Evolutionary conservation across 2,888 invertebrate species (phyloP).

Genomic region (Hemistola chrysoprasaria): DNA sequence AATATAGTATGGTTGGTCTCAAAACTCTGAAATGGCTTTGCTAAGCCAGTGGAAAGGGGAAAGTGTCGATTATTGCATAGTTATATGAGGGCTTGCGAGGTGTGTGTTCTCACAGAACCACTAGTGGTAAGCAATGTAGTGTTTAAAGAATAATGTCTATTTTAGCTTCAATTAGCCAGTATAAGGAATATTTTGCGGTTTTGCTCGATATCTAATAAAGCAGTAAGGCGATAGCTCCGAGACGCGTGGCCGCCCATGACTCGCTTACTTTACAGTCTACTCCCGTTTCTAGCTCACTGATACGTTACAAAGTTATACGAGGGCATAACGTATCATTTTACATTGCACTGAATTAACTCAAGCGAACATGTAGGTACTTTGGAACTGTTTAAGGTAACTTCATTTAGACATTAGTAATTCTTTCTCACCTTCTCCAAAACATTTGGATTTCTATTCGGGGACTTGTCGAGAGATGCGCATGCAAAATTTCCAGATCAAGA

Average conservation of each 20-base stretch:
- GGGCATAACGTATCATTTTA: conserved; percentile 49
- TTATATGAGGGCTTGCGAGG: too few species aligned
- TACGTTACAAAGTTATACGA: conserved; percentile 61
- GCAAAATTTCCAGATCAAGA: conserved; percentile 24
- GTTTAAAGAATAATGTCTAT: too few species aligned
- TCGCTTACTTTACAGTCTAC: conserved; percentile 30
- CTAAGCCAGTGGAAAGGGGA: too few species aligned
- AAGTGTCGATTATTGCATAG: too few species aligned
- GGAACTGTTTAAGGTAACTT: too few species aligned
- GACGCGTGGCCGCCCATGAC: conserved; percentile 55
- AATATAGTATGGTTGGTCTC: too few species aligned
- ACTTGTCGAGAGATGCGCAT: conserved; percentile 16
- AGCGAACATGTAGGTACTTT: conserved; percentile 12
- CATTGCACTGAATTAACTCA: conserved; percentile 35
- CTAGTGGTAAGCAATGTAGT: too few species aligned
- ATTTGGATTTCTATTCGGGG: conserved; percentile 4
- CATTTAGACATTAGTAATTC: too few species aligned
- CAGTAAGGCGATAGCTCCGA: conserved; percentile 52
- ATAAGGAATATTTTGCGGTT: conserved; percentile 58
- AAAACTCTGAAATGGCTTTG: too few species aligned
- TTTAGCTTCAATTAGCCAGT: neutral
- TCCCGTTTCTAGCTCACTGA: conserved; percentile 56
- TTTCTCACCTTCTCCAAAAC: neutral
- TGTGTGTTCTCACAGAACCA: too few species aligned
- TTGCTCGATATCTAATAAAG: conserved; percentile 30